Evolutionary conservation across 2,113 vertebrate species (phyloP).

Genomic region (Cichladusa arquata): DNA sequence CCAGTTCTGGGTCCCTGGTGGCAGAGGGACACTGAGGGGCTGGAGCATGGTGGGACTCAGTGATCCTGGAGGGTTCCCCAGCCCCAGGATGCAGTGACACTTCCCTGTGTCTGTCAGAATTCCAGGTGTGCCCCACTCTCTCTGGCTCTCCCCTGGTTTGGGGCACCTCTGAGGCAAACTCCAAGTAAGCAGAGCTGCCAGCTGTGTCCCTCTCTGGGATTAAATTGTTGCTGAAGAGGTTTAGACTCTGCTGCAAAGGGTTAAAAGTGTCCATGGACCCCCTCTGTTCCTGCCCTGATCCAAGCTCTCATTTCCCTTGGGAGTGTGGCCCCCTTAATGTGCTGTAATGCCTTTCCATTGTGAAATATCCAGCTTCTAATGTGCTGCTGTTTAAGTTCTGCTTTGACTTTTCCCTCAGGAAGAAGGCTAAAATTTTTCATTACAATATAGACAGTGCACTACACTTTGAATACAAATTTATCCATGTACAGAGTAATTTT

Average conservation of each 20-base stretch:
- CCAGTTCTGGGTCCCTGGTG: neutral
- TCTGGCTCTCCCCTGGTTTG: neutral
- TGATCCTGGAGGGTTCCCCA: neutral
- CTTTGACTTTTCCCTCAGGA: slow-evolving; percentile 75
- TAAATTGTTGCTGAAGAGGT: accelerated
- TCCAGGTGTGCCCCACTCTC: accelerated
- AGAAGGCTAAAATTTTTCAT: slow-evolving; percentile 77
- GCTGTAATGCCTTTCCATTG: slow-evolving; percentile 56
- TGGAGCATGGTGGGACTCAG: accelerated
- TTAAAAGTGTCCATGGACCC: neutral
- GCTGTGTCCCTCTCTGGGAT: neutral
- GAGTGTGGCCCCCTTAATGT: neutral
- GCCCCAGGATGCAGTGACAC: neutral
- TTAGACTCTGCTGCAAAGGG: neutral
- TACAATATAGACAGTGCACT: slow-evolving; percentile 72
- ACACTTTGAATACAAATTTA: slow-evolving; percentile 80
- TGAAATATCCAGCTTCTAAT: slow-evolving; percentile 70
- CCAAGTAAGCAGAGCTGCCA: neutral
- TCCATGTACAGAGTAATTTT: slow-evolving; percentile 79
- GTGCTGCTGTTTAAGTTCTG: slow-evolving; percentile 69
- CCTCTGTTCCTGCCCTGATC: neutral
- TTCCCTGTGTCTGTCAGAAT: accelerated
- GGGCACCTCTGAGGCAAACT: neutral
- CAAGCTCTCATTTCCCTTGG: neutral
- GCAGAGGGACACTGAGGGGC: neutral